Conservation (phyloP, 1,140 invertebrate species). For the Drosophila sproati region DNA sequence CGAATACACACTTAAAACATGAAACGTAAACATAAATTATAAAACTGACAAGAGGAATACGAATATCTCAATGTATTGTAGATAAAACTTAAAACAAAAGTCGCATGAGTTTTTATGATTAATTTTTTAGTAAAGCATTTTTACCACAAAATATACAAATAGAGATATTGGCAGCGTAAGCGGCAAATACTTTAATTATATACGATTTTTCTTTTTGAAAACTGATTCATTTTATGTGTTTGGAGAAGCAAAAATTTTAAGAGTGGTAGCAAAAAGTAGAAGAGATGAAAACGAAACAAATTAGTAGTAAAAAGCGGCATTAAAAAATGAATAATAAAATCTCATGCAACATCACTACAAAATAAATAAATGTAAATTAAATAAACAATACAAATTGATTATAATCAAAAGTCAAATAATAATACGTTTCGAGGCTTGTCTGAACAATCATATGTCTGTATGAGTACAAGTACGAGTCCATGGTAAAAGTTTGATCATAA, state of each 20-base stretch:
- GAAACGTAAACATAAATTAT: constrained; percentile 66
- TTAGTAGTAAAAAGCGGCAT: constrained; percentile 80
- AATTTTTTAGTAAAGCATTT: constrained; percentile 84
- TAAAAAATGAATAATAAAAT: constrained; percentile 84
- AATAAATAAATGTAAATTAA: constrained; percentile 72
- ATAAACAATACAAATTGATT: constrained; percentile 72
- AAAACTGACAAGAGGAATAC: constrained; percentile 49
- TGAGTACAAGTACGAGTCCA: constrained; percentile 28
- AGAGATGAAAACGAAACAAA: constrained; percentile 65
- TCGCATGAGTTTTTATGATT: constrained; percentile 85
- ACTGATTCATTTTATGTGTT: constrained; percentile 41
- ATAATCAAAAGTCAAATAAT: constrained; percentile 36
- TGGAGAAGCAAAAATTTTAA: constrained; percentile 49
- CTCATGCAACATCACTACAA: constrained; percentile 84
- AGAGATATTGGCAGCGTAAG: constrained; percentile 49
- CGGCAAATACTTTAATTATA: constrained; percentile 50
- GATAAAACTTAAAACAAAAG: constrained; percentile 71
- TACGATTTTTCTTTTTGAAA: constrained; percentile 31
- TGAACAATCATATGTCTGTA: constrained; percentile 14
- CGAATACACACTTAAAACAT: constrained; percentile 43
- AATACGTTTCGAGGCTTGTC: constrained; percentile 32
- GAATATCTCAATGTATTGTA: constrained; percentile 51
- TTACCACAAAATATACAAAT: constrained; percentile 47
- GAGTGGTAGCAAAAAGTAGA: constrained; percentile 53
- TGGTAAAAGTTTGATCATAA: constrained; percentile 57